These are phyloP conservation scores for Peromyscus nudipes DNA, from an alignment of 2,797 vertebrate species.

Conservation along the genomic window DNA sequence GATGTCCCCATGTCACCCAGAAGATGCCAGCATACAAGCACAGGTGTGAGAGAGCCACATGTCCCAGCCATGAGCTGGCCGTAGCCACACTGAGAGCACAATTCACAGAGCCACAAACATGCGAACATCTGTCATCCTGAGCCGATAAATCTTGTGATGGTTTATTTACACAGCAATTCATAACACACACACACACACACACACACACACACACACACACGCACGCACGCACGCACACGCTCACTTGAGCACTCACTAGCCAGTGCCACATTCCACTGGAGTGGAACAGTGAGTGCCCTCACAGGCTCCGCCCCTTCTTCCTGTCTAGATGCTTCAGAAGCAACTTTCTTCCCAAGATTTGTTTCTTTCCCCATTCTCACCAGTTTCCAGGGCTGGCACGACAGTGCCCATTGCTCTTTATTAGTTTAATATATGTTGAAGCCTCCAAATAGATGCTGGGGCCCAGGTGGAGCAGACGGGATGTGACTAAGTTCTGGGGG, in stretches of 20 bases:
- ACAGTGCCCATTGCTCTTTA: conserved; percentile 75
- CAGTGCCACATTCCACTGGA: fast-evolving
- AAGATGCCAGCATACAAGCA: not conserved
- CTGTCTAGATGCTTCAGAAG: not conserved
- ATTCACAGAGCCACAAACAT: not conserved
- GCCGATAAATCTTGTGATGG: not conserved
- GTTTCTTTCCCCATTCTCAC: conserved; percentile 49
- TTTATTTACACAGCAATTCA: not conserved
- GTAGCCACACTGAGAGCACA: not conserved
- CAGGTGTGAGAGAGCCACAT: not conserved
- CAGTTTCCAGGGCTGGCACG: conserved; percentile 42
- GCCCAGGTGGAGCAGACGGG: conserved; percentile 87
- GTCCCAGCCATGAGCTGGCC: not conserved
- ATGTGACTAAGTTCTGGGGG: conserved; percentile 88
- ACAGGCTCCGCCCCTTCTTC: not conserved
- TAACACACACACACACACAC: no score
- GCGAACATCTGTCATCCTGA: not conserved
- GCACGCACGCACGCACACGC: fast-evolving
- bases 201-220: no score
- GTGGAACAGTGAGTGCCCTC: fast-evolving
- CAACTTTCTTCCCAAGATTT: conserved; percentile 37
- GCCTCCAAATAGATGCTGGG: conserved; percentile 78
- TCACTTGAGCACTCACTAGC: not conserved
- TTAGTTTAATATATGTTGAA: conserved; percentile 86
- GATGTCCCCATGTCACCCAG: not conserved